Base-by-base conservation (phyloP, 2,113 vertebrate species). In the Scomber japonicus region DNA sequence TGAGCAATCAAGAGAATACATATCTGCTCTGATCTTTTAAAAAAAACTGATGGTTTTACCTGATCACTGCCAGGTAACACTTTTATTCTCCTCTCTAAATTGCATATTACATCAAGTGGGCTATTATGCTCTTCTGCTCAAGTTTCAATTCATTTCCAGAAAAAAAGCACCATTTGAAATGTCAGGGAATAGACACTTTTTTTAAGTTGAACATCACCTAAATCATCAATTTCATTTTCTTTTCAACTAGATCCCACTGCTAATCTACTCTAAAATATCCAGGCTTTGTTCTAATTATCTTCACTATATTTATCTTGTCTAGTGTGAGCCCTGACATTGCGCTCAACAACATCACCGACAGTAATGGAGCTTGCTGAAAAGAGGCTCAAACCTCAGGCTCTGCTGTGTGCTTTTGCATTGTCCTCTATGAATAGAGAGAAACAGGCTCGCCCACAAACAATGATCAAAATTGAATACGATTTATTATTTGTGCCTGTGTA, bases 211-310 rank as follows among this genome's bases (percentile, higher is more conserved):
- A 53, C 35, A 54, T 66, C 30, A 59, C 27, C 73, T 57, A 7
- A 40, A 40, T 44, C 40, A 10, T n/a, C 16, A 5, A 51, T 54
- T 73, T 45, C 5, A 53, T 73, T 53, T 35, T 31, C 40, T 7
- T 24, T 19, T 48, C 17, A 59, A 24, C 49, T 8, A 30, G 0
- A 46, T 54, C 44, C 30, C 21, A 3, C 50, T 35, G 24, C 24
- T 70, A 60, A 57, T 65, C 35, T 40, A 16, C 5, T 54, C 24
- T 27, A 10, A 35, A 27, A 13, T 49, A 55, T 49, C n/a, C 17
- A 14, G 46, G 5, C 45, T 69, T 68, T 51, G 40, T 56, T 75
- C 8, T 54, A 63, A 60, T 78, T 62, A 67, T 63, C 21, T 11
- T 14, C 50, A 44, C 59, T 15, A n/a, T 14, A 14, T 53, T 75